Base-by-base conservation (phyloP, 2,888 invertebrate genomes). In the Pollenia labialis region DNA sequence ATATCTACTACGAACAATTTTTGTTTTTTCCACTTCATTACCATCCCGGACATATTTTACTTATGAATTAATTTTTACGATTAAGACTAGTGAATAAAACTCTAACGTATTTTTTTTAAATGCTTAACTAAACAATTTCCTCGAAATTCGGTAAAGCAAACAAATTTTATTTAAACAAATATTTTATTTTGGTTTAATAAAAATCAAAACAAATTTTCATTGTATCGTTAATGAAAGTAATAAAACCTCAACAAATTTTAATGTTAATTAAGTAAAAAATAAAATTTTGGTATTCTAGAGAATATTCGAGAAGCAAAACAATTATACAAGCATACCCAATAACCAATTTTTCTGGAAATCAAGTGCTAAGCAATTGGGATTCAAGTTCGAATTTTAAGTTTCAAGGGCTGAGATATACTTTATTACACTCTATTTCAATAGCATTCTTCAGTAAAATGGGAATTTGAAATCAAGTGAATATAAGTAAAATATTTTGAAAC, bases 21-120 rank as follows among this genome's bases (percentile, higher is more conserved):
- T 32, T 32, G 32, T 32, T 32, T 32, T 16, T 62, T 62, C 42
- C 62, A 62, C 62, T 62, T 62, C 62, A 62, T 62, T 62, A 62
- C 62, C 40, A 62, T 42, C n/a, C 42, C 11, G 16, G 16, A 62
- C 62, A 62, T 42, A 62, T 62, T 62, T 42, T 42, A 4, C 16
- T 42, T 62, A 10, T 16, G 16, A 62, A 62, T 62, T 62, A 10
- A n/a, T 23, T 54, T 54, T 62, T 16, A 11, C 16, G 62, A 16
- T 62, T 62, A 42, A 9, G 16, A 10, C 0, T 42, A 7, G 16
- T 62, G 42, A 42, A 11, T 16, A 16, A 42, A 54, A 18, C 2
- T 54, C 11, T 18, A 54, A 1, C 32, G 32, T 6, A 32, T 32
- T 32, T 32, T 23, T 32, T 32, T 32, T 32, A 32, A 32, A 32